phyloP scores from a whole-genome alignment of 1,140 invertebrate genomes.

The Pachypeltis micranthus region DNA sequence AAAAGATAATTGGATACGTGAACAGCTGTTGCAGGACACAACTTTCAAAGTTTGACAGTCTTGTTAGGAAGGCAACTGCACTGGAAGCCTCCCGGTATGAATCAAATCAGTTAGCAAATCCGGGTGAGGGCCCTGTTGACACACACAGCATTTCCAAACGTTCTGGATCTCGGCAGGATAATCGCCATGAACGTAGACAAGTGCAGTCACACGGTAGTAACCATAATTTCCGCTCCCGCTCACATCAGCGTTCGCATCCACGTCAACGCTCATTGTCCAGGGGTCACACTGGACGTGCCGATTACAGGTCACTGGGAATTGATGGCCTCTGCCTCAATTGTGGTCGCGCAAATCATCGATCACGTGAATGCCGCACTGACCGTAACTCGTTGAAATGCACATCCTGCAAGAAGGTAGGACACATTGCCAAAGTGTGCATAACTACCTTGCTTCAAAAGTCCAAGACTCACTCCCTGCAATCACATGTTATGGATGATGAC shows the following conservation, averaged over 20 bases:
- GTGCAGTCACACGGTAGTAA: background rate
- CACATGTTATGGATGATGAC: background rate
- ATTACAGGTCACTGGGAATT: background rate
- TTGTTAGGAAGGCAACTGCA: background rate
- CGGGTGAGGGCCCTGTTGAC: background rate
- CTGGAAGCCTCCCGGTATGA: background rate
- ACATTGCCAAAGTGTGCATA: background rate
- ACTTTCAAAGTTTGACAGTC: background rate
- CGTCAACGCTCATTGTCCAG: background rate
- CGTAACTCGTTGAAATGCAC: background rate
- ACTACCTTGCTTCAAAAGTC: background rate
- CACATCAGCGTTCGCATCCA: background rate
- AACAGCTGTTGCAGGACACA: constrained; percentile 3
- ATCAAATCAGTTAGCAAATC: background rate
- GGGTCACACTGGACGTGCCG: too few species aligned
- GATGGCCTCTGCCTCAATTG: background rate
- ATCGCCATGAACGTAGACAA: too few species aligned
- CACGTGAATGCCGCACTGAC: background rate
- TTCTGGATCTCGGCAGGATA: background rate
- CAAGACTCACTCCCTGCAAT: background rate
- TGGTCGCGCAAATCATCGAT: background rate
- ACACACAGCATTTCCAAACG: background rate
- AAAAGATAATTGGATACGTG: background rate
- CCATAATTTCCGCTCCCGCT: background rate
- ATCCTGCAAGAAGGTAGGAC: background rate